Evolutionary conservation across 2,113 vertebrate species (phyloP), one percentile per base, ranked within the genome.

Genomic region (Notothenia rossii): DNA sequence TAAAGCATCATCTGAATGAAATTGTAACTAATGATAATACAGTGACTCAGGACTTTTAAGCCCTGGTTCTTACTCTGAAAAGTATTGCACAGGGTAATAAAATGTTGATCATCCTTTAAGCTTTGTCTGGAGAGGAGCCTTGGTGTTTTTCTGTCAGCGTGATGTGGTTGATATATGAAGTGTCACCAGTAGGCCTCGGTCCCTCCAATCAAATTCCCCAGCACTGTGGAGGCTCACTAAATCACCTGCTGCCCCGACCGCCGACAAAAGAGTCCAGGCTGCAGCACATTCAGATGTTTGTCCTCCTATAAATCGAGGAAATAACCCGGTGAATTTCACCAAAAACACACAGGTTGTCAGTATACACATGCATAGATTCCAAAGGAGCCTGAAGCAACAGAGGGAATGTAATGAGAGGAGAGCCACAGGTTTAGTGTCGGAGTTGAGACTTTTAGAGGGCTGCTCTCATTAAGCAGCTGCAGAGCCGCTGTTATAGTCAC

Each of bases 381-480:
- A 61, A 66, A 54, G 25, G 59, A 77, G 48, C 63, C 54, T 53
- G 58, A 58, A 29, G 78, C 69, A 69, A 51, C 25, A 3, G n/a
- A 20, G 13, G 62, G 65, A 83, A 60, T 10, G 11, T 67, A 73
- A 78, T 71, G 53, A 76, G 11, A 1, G 36, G n/a, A 15, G 33
- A 50, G 22, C 6, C 22, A 43, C 46, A 25, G 29, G 53, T 69
- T 74, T 55, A 72, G 50, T 73, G 18, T 53, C 49, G 48, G 56
- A 59, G 46, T 22, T 69, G n/a, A 74, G 62, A 59, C n/a, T 70
- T 71, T 25, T 43, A 80, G 68, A 65, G 17, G 13, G 53, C 49
- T 87, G 82, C 53, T 86, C 79, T 72, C 84, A 84, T 82, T 88
- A 79, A 75, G 29, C 48, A 70, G 65, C 56, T 69, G 64, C 25